Evolutionary conservation across 2,113 vertebrate genomes (phyloP).

Genomic region (Scalopus aquaticus): DNA sequence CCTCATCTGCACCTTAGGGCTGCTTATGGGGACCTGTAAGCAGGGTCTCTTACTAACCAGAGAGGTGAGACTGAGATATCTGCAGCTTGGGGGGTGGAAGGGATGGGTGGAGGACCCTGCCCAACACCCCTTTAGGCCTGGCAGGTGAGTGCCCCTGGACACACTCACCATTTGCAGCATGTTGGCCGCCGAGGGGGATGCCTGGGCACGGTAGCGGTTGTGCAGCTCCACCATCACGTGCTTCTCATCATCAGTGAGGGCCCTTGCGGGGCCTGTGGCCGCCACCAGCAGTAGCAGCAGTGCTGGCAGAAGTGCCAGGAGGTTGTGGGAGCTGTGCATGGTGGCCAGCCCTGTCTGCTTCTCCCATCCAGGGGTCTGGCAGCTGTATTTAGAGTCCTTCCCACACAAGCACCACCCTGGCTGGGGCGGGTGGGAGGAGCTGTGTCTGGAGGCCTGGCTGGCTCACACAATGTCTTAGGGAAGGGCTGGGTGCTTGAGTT

Average conservation of each 20-base stretch:
- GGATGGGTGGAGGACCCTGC: neutral
- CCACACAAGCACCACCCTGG: slow-evolving; percentile 86
- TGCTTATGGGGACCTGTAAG: neutral
- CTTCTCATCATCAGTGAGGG: slow-evolving; percentile 82
- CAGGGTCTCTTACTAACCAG: neutral
- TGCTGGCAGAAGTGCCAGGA: slow-evolving; percentile 56
- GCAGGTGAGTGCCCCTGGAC: neutral
- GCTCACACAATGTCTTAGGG: slow-evolving; percentile 54
- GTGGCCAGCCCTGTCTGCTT: slow-evolving; percentile 77
- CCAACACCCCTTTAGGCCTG: neutral
- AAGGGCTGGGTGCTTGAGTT: slow-evolving; percentile 70
- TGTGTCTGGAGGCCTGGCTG: slow-evolving; percentile 39
- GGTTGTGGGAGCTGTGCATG: slow-evolving; percentile 80
- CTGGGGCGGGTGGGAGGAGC: slow-evolving; percentile 74
- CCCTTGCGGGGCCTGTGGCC: slow-evolving; percentile 62
- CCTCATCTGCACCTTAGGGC: neutral
- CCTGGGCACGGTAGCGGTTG: slow-evolving; percentile 83
- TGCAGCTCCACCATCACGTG: slow-evolving; percentile 81
- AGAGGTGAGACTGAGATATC: neutral
- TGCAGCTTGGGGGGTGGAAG: rapidly evolving
- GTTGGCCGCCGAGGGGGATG: slow-evolving; percentile 77
- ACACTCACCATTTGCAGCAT: slow-evolving; percentile 87
- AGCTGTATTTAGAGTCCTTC: slow-evolving; percentile 84
- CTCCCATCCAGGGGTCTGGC: slow-evolving; percentile 80
- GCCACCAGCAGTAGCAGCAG: slow-evolving; percentile 75